Percentiles rank a stretch among this genome's conserved stretches.
These are phyloP conservation scores for Spinibarbus caldwelli DNA, from an alignment of 2,797 vertebrate species.

Conservation along the genomic window DNA sequence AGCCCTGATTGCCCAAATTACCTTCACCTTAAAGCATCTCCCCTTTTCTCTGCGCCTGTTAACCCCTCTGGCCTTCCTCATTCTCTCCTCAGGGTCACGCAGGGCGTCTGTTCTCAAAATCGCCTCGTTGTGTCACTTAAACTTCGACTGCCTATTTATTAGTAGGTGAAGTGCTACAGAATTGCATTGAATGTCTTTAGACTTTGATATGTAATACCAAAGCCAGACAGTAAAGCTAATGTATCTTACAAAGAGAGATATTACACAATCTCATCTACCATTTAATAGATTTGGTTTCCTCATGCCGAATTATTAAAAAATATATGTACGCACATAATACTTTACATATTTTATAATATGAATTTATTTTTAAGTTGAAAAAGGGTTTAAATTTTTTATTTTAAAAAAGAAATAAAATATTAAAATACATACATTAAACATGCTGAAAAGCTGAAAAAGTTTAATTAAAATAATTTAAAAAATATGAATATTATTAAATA, in stretches of 20 bases:
- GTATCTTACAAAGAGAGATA: slow-evolving; percentile 24
- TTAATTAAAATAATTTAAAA: too few species aligned
- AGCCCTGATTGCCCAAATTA: slow-evolving; percentile 74
- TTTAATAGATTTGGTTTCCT: background rate
- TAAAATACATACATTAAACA: too few species aligned
- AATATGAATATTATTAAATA: too few species aligned
- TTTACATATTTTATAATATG: background rate
- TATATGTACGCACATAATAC: background rate
- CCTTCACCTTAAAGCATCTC: slow-evolving; percentile 72
- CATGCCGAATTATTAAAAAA: background rate
- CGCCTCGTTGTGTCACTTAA: slow-evolving; percentile 17
- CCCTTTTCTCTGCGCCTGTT: slow-evolving; percentile 42
- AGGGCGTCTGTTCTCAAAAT: slow-evolving; percentile 40
- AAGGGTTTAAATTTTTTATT: too few species aligned
- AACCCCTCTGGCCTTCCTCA: slow-evolving; percentile 45
- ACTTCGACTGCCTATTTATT: slow-evolving; percentile 37
- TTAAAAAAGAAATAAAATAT: too few species aligned
- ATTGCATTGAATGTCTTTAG: slow-evolving; percentile 32
- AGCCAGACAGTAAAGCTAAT: slow-evolving; percentile 49
- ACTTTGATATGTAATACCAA: slow-evolving; percentile 55
- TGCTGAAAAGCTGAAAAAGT: too few species aligned
- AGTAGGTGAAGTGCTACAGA: slow-evolving; percentile 48
- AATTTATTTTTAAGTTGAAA: background rate
- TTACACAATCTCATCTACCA: background rate
- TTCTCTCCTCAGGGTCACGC: slow-evolving; percentile 39